phyloP scores from a whole-genome alignment of 2,888 invertebrate species.

The Calameuta idolon region DNA sequence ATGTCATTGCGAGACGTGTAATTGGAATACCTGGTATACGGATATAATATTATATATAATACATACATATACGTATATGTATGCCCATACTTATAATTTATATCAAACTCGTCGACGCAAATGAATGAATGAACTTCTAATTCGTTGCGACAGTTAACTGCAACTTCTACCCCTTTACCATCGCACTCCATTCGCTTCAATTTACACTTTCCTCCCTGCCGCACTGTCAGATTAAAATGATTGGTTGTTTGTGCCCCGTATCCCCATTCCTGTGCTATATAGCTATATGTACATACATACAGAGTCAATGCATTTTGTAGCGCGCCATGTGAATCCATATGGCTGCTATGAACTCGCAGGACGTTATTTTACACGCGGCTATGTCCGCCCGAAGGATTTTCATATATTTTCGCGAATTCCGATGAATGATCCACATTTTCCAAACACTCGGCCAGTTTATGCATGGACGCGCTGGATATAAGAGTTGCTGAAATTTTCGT shows the following conservation, averaged over 20 bases:
- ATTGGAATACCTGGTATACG: slow-evolving; percentile 6
- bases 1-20: not conserved
- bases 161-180: not conserved
- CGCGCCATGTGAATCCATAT: not conserved
- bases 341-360: not conserved
- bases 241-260: not conserved
- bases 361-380: not conserved
- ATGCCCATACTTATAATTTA: not conserved
- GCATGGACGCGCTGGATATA: not conserved
- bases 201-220: slow-evolving; percentile 19
- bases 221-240: slow-evolving; percentile 5
- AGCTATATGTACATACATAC: not conserved
- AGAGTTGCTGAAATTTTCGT: not conserved
- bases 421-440: not conserved
- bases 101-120: slow-evolving; percentile 27
- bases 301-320: not conserved
- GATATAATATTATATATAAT: not conserved
- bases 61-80: not conserved
- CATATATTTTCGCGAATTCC: not conserved
- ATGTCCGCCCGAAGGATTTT: not conserved
- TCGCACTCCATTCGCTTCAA: slow-evolving; percentile 17
- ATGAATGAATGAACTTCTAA: slow-evolving; percentile 47
- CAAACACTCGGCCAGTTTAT: not conserved
- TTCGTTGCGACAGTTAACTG: slow-evolving; percentile 28
- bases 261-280: not conserved